A percentile compares a stretch with the other conserved stretches of the same genome.
Conservation (phyloP, 2,797 vertebrate species). For the Amphiprion clarkii region DNA sequence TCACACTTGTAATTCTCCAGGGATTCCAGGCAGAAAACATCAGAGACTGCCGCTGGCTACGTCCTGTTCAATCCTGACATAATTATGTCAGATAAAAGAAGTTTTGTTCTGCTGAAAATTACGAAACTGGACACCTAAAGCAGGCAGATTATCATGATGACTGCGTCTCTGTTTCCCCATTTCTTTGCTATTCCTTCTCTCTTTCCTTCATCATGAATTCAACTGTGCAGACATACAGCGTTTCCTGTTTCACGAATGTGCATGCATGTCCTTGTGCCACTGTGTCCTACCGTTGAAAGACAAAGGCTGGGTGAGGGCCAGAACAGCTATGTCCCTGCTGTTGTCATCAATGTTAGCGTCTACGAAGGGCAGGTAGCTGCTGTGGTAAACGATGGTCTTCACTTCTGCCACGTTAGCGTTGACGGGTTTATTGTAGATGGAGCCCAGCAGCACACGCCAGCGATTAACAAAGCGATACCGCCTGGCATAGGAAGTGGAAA, state of each 20-base stretch:
- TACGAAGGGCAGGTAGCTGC: constrained; percentile 91
- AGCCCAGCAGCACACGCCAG: constrained; percentile 91
- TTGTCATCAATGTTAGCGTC: constrained; percentile 92
- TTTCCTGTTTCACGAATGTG: not conserved
- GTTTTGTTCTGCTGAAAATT: constrained; percentile 52
- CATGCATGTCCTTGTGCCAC: not conserved
- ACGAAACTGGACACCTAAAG: constrained; percentile 57
- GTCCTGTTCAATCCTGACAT: constrained; percentile 34
- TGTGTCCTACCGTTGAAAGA: constrained; percentile 87
- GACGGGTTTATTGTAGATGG: constrained; percentile 87
- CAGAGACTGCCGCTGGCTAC: not conserved
- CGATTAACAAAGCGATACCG: constrained; percentile 86
- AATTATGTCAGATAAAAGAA: constrained; percentile 55
- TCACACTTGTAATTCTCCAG: too few relatives aligned
- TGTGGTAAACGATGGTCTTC: constrained; percentile 91
- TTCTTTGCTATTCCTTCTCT: not conserved
- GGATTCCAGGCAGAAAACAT: not conserved
- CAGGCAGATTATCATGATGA: constrained; percentile 21
- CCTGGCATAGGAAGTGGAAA: constrained; percentile 67
- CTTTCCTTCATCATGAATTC: not conserved
- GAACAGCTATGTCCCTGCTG: constrained; percentile 92
- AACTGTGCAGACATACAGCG: not conserved
- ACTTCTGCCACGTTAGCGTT: constrained; percentile 86
- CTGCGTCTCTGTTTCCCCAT: not conserved
- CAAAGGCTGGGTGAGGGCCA: constrained; percentile 87